Percentiles rank a stretch among this genome's conserved stretches.
Conservation (phyloP, 2,888 invertebrate species). For the Monopis laevigella region DNA sequence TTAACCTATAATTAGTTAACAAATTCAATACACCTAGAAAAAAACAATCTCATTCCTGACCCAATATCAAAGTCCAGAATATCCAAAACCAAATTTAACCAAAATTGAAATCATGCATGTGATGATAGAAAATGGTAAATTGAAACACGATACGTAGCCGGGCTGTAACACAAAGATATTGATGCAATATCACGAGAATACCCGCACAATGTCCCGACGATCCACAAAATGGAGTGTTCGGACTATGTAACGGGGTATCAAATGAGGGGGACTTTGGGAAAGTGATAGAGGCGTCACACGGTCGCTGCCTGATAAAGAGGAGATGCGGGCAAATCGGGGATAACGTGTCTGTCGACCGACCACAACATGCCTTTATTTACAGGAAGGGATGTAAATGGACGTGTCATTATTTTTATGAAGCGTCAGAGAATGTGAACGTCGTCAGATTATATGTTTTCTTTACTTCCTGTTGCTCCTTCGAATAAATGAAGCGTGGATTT, state of each 20-base stretch:
- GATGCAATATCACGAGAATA: slow-evolving; percentile 5
- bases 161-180: slow-evolving; percentile 8
- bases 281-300: slow-evolving; percentile 12
- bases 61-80: too few relatives aligned
- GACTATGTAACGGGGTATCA: slow-evolving; percentile 11
- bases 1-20: too few relatives aligned
- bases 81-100: too few relatives aligned
- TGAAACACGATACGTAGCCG: not conserved
- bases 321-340: slow-evolving; percentile 11
- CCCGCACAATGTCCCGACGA: not conserved
- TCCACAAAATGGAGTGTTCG: slow-evolving; percentile 11
- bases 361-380: slow-evolving; percentile 14
- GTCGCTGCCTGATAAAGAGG: slow-evolving; percentile 10
- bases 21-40: too few relatives aligned
- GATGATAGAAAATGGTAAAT: too few relatives aligned
- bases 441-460: slow-evolving; percentile 1
- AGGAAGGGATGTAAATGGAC: slow-evolving; percentile 16
- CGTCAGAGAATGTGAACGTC: slow-evolving; percentile 4
- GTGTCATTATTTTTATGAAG: slow-evolving; percentile 13
- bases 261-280: slow-evolving; percentile 6
- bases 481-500: slow-evolving; percentile 3
- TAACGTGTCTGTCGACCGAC: slow-evolving; percentile 11
- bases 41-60: too few relatives aligned
- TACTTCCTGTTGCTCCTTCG: not conserved
- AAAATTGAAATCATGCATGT: too few relatives aligned